Percentiles rank a stretch among this genome's conserved stretches.
These are phyloP conservation scores for Caretta caretta DNA, from an alignment of 2,113 vertebrate genomes.

Conservation along the genomic window DNA sequence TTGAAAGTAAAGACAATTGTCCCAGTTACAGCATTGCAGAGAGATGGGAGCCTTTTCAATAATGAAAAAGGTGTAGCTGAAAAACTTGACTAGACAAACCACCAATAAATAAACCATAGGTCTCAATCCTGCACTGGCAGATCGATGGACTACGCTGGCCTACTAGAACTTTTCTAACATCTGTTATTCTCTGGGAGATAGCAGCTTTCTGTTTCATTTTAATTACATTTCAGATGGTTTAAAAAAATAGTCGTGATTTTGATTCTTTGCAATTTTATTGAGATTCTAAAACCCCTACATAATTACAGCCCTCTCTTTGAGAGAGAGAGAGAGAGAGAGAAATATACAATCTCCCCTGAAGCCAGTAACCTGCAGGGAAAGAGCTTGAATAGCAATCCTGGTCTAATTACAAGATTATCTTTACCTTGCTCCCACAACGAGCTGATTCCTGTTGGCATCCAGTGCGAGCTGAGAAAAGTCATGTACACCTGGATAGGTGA, in stretches of 20 bases:
- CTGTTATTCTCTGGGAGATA: background rate
- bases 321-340: background rate
- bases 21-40: background rate
- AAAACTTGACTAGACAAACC: background rate
- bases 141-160: background rate
- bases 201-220: slow-evolving; percentile 56
- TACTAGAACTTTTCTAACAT: background rate
- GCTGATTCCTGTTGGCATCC: slow-evolving; percentile 95
- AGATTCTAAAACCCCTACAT: slow-evolving; percentile 38
- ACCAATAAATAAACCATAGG: slow-evolving; percentile 13
- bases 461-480: slow-evolving; percentile 97
- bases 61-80: background rate
- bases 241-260: slow-evolving; percentile 37
- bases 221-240: background rate
- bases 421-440: slow-evolving; percentile 99
- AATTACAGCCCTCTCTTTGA: slow-evolving; percentile 37
- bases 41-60: background rate
- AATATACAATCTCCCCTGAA: slow-evolving; percentile 24
- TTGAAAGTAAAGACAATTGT: slow-evolving; percentile 36
- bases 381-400: background rate
- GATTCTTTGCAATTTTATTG: slow-evolving; percentile 54
- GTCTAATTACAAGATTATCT: slow-evolving; percentile 54
- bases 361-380: slow-evolving; percentile 12
- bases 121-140: slow-evolving; percentile 3
- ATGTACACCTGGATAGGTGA: slow-evolving; percentile 89